Evolutionary conservation across 2,113 vertebrate species (phyloP), one percentile per base, ranked within the genome.

Genomic region (Dolichotis patagonum): DNA sequence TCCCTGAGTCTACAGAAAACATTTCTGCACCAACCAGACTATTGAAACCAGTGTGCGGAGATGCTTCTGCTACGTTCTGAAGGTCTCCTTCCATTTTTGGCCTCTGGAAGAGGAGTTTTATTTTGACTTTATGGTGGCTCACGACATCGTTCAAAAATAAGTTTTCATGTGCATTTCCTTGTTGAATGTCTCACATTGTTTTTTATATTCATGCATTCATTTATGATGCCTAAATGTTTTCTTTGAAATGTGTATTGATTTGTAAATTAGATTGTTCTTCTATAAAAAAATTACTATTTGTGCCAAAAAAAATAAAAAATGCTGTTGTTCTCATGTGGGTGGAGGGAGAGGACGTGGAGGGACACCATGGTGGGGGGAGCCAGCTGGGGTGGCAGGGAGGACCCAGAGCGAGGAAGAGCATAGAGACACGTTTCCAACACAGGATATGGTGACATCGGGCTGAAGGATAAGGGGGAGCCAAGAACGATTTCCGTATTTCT

Each of bases 11-110:
- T 96, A 98, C 98, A 98, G 99, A 99, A 99, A 99, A 99, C 98
- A 97, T 98, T 98, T 99, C 98, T 98, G 98, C 98, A 98, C 98
- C 99, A 97, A 98, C 98, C 99, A 98, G 98, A 96, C 93, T 88
- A 95, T 97, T 95, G 98, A 96, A 98, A 95, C 98, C 98, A 98
- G 98, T 98, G 98, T 99, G 98, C 98, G 98, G 98, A 99, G 98
- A 98, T 98, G 98, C 98, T 99, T 99, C 99, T 99, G 98, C 98
- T 99, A 96, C 97, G 77, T 99, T 99, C 98, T 98, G 98, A 98
- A 98, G 98, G 98, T 97, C 98, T 98, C 81, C 97, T 98, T 97
- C 56, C 98, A 96, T 95, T 97, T 98, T 96, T 94, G 92, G 96
- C 58, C 96, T 97, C 96, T 98, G 97, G 90, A 97, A 98, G 94